These are phyloP conservation scores for Phoeniculus purpureus DNA, from an alignment of 2,797 vertebrate genomes.

Conservation along the genomic window DNA sequence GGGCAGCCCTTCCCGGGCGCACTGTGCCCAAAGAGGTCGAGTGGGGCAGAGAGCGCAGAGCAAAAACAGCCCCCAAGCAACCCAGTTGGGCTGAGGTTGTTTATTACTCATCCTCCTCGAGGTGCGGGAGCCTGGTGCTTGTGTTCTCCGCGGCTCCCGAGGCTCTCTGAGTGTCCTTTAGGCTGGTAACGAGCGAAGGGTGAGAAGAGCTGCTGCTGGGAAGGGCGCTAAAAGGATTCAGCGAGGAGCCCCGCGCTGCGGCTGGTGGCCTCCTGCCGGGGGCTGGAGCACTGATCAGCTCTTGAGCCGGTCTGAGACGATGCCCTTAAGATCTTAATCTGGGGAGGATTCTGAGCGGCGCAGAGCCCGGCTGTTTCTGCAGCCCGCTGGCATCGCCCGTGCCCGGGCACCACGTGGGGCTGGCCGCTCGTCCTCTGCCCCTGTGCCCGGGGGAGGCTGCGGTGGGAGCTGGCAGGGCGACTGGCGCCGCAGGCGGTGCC, in stretches of 20 bases:
- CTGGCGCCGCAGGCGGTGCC: neutral
- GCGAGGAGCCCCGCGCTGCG: neutral
- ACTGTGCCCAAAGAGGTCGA: neutral
- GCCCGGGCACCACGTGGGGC: neutral
- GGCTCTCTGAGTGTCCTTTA: neutral
- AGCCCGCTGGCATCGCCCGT: neutral
- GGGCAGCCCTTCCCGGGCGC: rapidly evolving
- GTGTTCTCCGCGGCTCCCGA: neutral
- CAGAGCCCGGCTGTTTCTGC: neutral
- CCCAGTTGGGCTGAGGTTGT: slow-evolving; percentile 4
- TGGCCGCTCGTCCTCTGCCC: neutral
- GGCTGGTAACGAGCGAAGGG: neutral
- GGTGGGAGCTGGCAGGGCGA: neutral
- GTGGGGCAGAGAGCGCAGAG: neutral
- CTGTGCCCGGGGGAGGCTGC: neutral
- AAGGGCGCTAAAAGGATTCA: neutral
- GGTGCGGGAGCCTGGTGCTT: neutral
- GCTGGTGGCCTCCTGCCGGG: neutral
- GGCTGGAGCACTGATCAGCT: neutral
- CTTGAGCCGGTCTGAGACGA: too few species aligned
- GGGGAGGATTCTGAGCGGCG: neutral
- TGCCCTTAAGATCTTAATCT: too few species aligned
- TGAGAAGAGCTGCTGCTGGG: neutral
- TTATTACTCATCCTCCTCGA: neutral
- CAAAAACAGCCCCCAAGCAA: slow-evolving; percentile 4